Evolutionary conservation across 2,888 invertebrate species (phyloP).

Genomic region (Xylocampa areola): DNA sequence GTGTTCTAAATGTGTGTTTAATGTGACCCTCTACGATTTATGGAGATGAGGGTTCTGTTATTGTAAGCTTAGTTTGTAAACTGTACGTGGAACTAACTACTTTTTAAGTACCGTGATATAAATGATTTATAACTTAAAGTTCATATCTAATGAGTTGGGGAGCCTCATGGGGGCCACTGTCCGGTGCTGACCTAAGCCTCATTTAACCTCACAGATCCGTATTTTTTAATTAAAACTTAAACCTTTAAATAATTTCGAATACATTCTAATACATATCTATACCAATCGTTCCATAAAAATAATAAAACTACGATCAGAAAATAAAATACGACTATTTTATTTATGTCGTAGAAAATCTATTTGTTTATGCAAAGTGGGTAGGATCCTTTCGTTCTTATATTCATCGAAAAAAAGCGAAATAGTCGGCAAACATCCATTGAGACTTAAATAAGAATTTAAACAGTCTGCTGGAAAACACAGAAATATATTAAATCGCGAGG

Average conservation of each 20-base stretch:
- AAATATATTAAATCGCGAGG: conserved; percentile 55
- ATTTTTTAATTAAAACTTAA: no score
- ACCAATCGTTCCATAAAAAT: no score
- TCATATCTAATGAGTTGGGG: no score
- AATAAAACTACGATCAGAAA: background rate
- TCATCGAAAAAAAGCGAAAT: conserved; percentile 31
- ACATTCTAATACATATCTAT: no score
- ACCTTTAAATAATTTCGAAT: no score
- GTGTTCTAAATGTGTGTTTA: conserved; percentile 35
- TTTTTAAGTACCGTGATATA: no score
- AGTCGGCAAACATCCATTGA: conserved; percentile 32
- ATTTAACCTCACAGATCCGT: no score
- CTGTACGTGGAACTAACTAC: no score
- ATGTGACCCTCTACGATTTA: conserved; percentile 31
- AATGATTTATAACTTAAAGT: no score
- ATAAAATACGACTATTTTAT: conserved; percentile 20
- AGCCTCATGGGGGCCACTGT: no score
- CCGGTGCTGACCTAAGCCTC: no score
- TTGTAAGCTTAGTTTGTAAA: conserved; percentile 6
- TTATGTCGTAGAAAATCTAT: conserved; percentile 37
- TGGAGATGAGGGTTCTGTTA: conserved; percentile 10
- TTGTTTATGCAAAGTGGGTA: conserved; percentile 58
- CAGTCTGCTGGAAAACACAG: conserved; percentile 40
- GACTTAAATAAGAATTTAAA: conserved; percentile 52
- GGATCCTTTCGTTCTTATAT: conserved; percentile 44